Evolutionary conservation across 1,140 invertebrate species (phyloP).

Genomic region (Oedothorax gibbosus): DNA sequence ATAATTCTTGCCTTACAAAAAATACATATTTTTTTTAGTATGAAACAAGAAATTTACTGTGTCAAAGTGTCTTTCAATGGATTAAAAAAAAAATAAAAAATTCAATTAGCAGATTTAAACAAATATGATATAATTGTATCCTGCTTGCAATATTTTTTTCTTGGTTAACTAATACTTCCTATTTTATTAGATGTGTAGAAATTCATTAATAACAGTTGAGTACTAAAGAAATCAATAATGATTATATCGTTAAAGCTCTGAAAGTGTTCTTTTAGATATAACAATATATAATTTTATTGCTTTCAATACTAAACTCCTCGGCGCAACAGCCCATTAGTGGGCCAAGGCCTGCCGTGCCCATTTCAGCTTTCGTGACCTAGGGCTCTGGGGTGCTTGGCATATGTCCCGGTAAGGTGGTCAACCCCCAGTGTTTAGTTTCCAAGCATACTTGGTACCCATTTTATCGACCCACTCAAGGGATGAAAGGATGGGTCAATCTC

Average conservation of each 20-base stretch:
- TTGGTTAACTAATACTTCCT: not conserved
- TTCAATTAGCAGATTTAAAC: not conserved
- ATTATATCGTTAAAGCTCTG: not conserved
- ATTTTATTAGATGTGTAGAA: not conserved
- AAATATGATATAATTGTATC: too few species aligned
- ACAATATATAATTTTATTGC: not conserved
- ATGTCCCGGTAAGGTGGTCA: too few species aligned
- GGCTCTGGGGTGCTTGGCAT: too few species aligned
- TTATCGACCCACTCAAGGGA: too few species aligned
- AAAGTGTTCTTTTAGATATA: not conserved
- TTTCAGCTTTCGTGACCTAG: too few species aligned
- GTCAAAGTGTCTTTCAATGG: not conserved
- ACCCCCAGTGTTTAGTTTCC: too few species aligned
- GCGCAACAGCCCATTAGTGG: too few species aligned
- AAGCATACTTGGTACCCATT: too few species aligned
- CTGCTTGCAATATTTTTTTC: not conserved
- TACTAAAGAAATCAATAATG: not conserved
- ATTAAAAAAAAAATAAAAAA: not conserved
- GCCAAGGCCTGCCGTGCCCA: too few species aligned
- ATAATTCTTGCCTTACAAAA: not conserved
- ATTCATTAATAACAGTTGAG: not conserved
- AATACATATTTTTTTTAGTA: not conserved
- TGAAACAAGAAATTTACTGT: not conserved
- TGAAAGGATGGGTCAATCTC: too few species aligned
- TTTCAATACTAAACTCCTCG: too few species aligned